These are phyloP conservation scores for Spilogale gracilis DNA, from an alignment of 2,113 vertebrate species.

Conservation along the genomic window DNA sequence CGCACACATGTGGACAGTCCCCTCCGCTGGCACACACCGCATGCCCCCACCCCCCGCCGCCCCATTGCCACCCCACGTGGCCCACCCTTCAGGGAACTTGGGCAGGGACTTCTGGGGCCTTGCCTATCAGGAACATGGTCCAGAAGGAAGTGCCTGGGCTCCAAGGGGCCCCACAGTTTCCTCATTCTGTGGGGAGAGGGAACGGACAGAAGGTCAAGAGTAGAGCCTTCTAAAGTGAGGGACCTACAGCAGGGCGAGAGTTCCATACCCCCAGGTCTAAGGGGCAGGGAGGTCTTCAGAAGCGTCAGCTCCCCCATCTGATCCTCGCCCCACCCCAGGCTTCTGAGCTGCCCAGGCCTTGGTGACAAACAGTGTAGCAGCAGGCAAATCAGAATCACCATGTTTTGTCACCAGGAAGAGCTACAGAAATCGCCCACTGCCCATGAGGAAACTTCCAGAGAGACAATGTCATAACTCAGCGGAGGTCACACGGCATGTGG, in stretches of 20 bases:
- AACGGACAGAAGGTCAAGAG: neutral
- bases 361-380: no score
- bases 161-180: neutral
- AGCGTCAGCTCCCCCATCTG: neutral
- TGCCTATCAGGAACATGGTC: neutral
- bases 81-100: neutral
- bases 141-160: neutral
- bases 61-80: no score
- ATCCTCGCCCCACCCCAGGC: neutral
- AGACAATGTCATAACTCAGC: neutral
- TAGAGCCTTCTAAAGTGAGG: neutral
- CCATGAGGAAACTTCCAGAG: neutral
- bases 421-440: neutral
- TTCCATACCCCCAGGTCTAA: neutral
- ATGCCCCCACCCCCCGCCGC: neutral
- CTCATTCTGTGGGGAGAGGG: neutral
- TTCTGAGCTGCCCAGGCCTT: neutral
- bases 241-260: neutral
- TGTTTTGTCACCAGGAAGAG: neutral
- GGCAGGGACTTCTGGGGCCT: neutral
- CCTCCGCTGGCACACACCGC: neutral
- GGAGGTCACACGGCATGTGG: neutral
- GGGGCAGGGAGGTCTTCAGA: neutral
- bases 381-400: neutral
- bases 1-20: neutral